phyloP scores from a whole-genome alignment of 2,888 invertebrate species.

The Sinelater perroti region DNA sequence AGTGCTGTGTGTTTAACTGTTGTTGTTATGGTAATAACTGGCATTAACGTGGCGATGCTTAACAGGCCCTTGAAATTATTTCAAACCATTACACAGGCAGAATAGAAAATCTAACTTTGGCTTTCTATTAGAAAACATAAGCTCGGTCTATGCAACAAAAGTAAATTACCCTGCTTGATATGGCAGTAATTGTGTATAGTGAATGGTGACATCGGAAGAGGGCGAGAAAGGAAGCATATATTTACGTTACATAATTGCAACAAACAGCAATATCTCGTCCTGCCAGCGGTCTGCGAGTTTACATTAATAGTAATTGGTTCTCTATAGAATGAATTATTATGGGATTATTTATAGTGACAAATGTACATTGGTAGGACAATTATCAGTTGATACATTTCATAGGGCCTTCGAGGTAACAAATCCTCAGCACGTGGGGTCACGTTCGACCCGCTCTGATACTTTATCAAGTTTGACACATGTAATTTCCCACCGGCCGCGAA shows the following conservation, averaged over 20 bases:
- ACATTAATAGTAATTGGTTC: constrained; percentile 30
- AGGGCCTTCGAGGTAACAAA: constrained; percentile 40
- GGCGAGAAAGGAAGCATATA: neutral
- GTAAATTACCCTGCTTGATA: too few species aligned
- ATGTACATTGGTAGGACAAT: constrained; percentile 36
- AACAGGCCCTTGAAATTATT: neutral
- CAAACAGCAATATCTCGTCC: constrained; percentile 6
- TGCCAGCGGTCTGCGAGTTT: neutral
- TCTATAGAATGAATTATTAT: constrained; percentile 30
- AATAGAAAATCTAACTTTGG: neutral
- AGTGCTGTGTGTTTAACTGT: neutral
- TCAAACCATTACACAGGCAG: neutral
- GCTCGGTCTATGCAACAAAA: too few species aligned
- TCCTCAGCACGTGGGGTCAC: constrained; percentile 44
- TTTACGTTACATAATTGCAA: neutral
- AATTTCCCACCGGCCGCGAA: constrained; percentile 46
- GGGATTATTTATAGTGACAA: constrained; percentile 31
- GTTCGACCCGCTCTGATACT: constrained; percentile 41
- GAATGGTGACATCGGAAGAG: neutral
- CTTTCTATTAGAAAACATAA: too few species aligned
- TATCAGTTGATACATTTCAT: constrained; percentile 41
- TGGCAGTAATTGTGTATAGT: too few species aligned
- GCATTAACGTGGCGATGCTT: neutral
- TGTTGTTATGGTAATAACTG: constrained; percentile 20
- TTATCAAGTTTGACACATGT: constrained; percentile 48